Conservation (phyloP, 2,797 vertebrate genomes). For the Acridotheres tristis region DNA sequence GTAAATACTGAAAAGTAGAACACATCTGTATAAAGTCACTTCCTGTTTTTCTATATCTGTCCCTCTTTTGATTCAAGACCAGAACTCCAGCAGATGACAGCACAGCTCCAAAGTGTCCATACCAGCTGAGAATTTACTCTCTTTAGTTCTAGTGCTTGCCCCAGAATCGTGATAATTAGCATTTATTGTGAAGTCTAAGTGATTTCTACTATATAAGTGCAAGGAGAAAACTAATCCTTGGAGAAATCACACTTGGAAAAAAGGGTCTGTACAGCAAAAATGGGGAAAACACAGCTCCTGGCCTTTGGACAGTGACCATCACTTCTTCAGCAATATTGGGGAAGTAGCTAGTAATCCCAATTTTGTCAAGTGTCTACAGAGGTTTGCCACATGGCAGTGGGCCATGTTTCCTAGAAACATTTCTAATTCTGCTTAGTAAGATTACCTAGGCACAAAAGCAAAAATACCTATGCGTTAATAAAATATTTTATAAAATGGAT, state of each 20-base stretch:
- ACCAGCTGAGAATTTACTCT: neutral
- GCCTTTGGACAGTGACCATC: neutral
- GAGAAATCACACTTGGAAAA: neutral
- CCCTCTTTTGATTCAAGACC: neutral
- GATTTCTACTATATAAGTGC: neutral
- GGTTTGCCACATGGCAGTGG: neutral
- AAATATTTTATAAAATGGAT: neutral
- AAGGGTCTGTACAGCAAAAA: rapidly evolving
- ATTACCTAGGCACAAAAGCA: neutral
- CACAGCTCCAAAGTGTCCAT: neutral
- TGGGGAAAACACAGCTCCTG: neutral
- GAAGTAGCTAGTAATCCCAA: neutral
- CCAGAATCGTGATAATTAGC: neutral
- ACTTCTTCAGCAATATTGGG: neutral
- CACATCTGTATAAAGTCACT: neutral
- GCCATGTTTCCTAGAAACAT: neutral
- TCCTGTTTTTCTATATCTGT: neutral
- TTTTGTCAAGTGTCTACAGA: neutral
- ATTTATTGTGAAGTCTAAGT: neutral
- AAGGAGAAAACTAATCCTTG: neutral
- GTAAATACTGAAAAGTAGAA: neutral
- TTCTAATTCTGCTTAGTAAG: neutral
- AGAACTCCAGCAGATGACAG: neutral
- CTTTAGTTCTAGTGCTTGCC: neutral
- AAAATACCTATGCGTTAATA: neutral